Evolutionary conservation across 2,888 invertebrate genomes (phyloP).

Genomic region (Orthosia gothica): DNA sequence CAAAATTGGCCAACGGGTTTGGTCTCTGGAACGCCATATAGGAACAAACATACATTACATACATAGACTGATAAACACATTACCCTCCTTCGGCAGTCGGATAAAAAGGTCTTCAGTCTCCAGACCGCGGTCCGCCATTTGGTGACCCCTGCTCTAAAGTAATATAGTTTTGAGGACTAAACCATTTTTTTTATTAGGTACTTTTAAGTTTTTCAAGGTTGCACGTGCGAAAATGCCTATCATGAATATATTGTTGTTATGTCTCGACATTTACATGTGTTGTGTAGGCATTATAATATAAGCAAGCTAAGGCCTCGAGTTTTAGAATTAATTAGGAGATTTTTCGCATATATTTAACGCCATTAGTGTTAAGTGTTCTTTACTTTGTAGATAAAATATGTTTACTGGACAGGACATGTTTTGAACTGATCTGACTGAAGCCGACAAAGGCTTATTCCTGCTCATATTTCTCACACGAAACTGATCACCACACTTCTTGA

Average conservation of each 20-base stretch:
- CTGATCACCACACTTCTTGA: too few species aligned
- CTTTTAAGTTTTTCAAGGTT: conserved; percentile 20
- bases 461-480: too few species aligned
- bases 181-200: background rate
- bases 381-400: background rate
- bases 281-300: conserved; percentile 7
- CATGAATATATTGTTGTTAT: conserved; percentile 6
- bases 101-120: too few species aligned
- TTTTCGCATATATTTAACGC: background rate
- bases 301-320: conserved; percentile 6
- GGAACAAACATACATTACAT: too few species aligned
- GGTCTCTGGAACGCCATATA: too few species aligned
- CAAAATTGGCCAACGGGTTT: too few species aligned
- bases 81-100: too few species aligned
- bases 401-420: conserved; percentile 1
- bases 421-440: background rate
- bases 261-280: conserved; percentile 12
- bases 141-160: too few species aligned
- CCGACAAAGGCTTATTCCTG: too few species aligned
- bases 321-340: conserved; percentile 14
- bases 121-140: too few species aligned
- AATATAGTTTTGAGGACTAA: background rate
- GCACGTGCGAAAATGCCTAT: background rate
- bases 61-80: too few species aligned
- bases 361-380: background rate